These are phyloP conservation scores for Stegostoma tigrinum DNA, from an alignment of 2,113 vertebrate species.

Conservation along the genomic window DNA sequence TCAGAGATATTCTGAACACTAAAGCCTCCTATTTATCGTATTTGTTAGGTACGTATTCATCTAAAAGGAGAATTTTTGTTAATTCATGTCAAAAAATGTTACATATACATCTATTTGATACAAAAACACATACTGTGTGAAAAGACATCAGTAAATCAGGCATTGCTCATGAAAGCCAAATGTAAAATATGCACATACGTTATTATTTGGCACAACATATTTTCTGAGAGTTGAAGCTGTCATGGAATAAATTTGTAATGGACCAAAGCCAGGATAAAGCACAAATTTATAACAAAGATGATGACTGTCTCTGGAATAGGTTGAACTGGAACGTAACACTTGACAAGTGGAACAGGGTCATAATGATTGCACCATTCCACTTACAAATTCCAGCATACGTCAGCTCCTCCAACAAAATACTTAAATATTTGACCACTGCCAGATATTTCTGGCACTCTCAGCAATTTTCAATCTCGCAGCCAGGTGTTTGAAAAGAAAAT, in stretches of 20 bases:
- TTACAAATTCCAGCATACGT: background rate
- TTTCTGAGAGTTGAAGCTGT: background rate
- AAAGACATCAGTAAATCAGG: background rate
- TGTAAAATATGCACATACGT: background rate
- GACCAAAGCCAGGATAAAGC: background rate
- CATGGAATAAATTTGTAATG: background rate
- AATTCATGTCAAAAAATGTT: background rate
- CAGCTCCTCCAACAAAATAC: background rate
- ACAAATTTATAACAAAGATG: background rate
- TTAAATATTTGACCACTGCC: background rate
- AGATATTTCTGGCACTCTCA: background rate
- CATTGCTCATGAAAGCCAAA: background rate
- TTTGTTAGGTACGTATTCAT: background rate
- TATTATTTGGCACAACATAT: background rate
- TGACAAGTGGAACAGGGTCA: background rate
- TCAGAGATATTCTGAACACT: background rate
- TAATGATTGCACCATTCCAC: background rate
- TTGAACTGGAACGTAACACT: background rate
- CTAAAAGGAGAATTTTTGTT: background rate
- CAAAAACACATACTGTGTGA: background rate
- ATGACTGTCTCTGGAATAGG: background rate
- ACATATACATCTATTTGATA: background rate
- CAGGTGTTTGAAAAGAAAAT: slow-evolving; percentile 22
- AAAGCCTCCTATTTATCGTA: background rate
- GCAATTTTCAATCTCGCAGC: background rate